phyloP scores from a whole-genome alignment of 2,888 invertebrate genomes.

The Xanthorhoe designata region DNA sequence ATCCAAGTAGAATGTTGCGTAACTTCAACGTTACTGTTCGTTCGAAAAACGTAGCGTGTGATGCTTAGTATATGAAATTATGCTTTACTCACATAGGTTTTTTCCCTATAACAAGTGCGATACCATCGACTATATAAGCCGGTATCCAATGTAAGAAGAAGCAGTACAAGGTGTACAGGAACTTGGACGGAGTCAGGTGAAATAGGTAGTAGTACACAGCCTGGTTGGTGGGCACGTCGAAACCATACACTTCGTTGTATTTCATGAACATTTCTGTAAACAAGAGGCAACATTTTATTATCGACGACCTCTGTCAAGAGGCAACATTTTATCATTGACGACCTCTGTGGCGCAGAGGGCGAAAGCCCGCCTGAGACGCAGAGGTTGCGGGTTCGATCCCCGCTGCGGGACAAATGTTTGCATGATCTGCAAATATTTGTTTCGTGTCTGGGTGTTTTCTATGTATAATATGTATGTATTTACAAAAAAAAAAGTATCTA shows the following conservation, averaged over 20 bases:
- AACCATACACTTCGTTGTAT: constrained; percentile 80
- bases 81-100: constrained; percentile 85
- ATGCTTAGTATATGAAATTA: too few species aligned
- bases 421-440: too few species aligned
- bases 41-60: too few species aligned
- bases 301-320: constrained; percentile 61
- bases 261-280: constrained; percentile 82
- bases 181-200: constrained; percentile 85
- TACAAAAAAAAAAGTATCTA: too few species aligned
- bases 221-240: constrained; percentile 82
- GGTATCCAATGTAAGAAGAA: constrained; percentile 87
- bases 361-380: too few species aligned
- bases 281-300: neutral
- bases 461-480: too few species aligned
- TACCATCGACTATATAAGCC: constrained; percentile 85
- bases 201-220: constrained; percentile 89
- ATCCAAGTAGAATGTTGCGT: too few species aligned
- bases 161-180: constrained; percentile 83
- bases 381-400: too few species aligned
- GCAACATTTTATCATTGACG: neutral
- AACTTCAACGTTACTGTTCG: too few species aligned
- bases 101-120: constrained; percentile 85
- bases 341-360: too few species aligned
- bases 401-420: too few species aligned
- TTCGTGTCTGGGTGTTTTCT: too few species aligned